Conservation (phyloP, 2,797 vertebrate genomes). For the Coregonus ussuriensis region DNA sequence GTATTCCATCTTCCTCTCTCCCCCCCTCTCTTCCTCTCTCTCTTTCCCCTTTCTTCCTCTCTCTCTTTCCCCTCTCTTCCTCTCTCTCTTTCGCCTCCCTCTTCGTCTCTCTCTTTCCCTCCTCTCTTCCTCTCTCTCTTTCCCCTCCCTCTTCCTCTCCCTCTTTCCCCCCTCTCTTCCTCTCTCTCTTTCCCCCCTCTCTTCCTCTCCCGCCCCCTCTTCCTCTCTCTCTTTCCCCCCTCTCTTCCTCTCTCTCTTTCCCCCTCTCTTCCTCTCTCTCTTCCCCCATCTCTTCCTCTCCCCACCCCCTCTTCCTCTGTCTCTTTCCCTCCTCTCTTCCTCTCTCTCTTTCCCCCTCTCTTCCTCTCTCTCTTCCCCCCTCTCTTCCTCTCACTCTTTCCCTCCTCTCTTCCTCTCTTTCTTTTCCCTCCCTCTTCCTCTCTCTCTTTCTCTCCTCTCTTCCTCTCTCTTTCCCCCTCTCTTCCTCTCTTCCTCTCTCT, state of each 20-base stretch:
- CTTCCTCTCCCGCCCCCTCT: neutral
- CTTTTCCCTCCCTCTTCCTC: neutral
- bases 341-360: neutral
- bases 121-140: neutral
- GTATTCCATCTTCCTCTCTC: neutral
- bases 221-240: too few species aligned
- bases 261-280: neutral
- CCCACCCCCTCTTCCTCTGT: neutral
- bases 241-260: neutral
- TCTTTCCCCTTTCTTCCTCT: too few species aligned
- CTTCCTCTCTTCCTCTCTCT: neutral
- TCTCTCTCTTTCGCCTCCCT: neutral
- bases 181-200: neutral
- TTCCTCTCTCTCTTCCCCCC: too few species aligned
- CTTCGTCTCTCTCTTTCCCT: neutral
- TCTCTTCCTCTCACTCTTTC: neutral
- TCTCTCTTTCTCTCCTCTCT: neutral
- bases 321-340: neutral
- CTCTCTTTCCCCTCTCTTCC: neutral
- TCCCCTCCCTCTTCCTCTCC: neutral
- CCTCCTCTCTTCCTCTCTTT: neutral
- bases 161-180: neutral
- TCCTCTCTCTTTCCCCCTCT: neutral
- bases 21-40: neutral
- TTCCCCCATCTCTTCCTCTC: neutral